Evolutionary conservation across 2,113 vertebrate species (phyloP).

Genomic region (Garra rufa): DNA sequence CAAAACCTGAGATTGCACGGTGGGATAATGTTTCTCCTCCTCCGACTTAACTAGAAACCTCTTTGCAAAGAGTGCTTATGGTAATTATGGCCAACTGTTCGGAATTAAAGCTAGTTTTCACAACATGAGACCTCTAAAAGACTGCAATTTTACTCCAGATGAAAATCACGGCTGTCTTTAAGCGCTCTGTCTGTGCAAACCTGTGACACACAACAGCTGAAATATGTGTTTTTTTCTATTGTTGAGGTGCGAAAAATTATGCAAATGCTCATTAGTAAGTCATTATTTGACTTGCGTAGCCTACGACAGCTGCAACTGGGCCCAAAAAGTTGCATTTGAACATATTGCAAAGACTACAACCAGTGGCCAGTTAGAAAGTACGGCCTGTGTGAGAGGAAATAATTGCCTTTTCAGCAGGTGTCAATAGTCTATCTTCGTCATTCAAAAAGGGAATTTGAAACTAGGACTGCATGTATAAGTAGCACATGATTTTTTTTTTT

Average conservation of each 20-base stretch:
- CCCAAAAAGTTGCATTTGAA: no score
- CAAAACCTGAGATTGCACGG: constrained; percentile 32
- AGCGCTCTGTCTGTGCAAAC: constrained; percentile 14
- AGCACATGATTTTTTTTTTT: no score
- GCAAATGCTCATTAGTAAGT: neutral
- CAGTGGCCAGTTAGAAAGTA: no score
- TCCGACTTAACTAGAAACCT: constrained; percentile 42
- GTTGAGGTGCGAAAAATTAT: neutral
- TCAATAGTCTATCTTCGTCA: no score
- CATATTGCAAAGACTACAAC: no score
- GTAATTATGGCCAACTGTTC: constrained; percentile 53
- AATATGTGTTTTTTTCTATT: neutral
- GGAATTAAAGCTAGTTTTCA: constrained; percentile 57
- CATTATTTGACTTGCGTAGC: neutral
- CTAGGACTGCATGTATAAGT: no score
- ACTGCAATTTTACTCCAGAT: constrained; percentile 45
- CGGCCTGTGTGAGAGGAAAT: no score
- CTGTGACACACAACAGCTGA: neutral
- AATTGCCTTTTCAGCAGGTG: no score
- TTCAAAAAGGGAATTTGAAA: no score
- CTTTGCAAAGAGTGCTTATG: constrained; percentile 36
- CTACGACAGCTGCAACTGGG: no score
- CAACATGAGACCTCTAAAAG: constrained; percentile 50
- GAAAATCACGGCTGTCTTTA: constrained; percentile 30
- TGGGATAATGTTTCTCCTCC: constrained; percentile 39